Evolutionary conservation across 2,797 vertebrate species (phyloP).

Genomic region (Salarias fasciatus): DNA sequence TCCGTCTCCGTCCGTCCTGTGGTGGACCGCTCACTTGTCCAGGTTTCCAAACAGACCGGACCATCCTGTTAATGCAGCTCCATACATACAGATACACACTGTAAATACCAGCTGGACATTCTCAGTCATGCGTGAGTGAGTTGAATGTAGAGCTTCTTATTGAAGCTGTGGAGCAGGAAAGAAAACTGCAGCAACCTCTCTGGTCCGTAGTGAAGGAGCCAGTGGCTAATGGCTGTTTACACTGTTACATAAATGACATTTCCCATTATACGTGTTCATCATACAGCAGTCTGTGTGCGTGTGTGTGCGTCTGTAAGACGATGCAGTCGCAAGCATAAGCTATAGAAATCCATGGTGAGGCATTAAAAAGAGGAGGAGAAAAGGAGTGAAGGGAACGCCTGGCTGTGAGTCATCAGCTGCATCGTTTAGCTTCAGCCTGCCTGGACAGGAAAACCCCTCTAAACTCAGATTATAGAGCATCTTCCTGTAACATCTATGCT

Average conservation of each 20-base stretch:
- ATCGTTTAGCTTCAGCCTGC: constrained; percentile 37
- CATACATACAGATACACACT: not conserved
- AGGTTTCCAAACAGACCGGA: too few relatives aligned
- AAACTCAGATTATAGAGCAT: too few relatives aligned
- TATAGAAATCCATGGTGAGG: constrained; percentile 39
- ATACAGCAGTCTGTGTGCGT: not conserved
- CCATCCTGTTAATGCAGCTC: too few relatives aligned
- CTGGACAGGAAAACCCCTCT: constrained; percentile 11
- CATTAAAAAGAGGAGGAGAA: constrained; percentile 13
- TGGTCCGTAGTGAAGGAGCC: constrained; percentile 8
- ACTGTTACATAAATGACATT: constrained; percentile 41
- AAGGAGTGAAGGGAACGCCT: constrained; percentile 37
- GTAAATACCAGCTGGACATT: constrained; percentile 11
- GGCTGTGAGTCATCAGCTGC: constrained; percentile 62
- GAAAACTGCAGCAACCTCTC: constrained; percentile 18
- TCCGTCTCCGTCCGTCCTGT: too few relatives aligned
- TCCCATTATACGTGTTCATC: constrained; percentile 25
- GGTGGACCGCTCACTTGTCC: too few relatives aligned
- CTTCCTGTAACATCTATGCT: too few relatives aligned
- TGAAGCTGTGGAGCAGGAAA: constrained; percentile 11
- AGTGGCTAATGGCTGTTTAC: constrained; percentile 47
- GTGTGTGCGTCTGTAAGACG: constrained; percentile 4
- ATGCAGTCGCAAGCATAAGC: constrained; percentile 20
- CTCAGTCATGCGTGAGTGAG: not conserved
- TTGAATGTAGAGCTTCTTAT: not conserved